phyloP scores from a whole-genome alignment of 2,888 invertebrate genomes.

The Unio pictorum region DNA sequence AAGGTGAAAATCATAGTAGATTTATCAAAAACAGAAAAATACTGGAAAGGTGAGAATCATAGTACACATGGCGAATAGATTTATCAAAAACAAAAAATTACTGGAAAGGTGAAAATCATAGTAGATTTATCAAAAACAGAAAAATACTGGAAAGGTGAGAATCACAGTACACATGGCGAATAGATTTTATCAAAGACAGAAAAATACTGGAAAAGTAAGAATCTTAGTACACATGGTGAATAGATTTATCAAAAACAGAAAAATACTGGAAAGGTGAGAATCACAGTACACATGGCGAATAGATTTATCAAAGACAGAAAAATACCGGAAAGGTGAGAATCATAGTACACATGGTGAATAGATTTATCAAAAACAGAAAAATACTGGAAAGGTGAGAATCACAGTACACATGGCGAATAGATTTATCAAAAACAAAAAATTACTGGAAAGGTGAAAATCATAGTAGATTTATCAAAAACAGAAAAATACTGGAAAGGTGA shows the following conservation, averaged over 20 bases:
- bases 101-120: slow-evolving; percentile 78
- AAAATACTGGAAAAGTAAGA: too few relatives aligned
- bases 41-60: slow-evolving; percentile 79
- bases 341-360: too few relatives aligned
- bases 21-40: slow-evolving; percentile 88
- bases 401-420: too few relatives aligned
- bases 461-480: too few relatives aligned
- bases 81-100: slow-evolving; percentile 89
- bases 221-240: slow-evolving; percentile 82
- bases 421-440: too few relatives aligned
- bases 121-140: slow-evolving; percentile 92
- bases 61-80: slow-evolving; percentile 89
- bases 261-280: slow-evolving; percentile 82
- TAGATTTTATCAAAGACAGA: too few relatives aligned
- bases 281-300: background rate
- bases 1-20: slow-evolving; percentile 73
- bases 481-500: too few relatives aligned
- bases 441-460: too few relatives aligned
- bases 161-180: background rate
- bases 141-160: slow-evolving; percentile 82
- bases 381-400: too few relatives aligned
- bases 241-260: slow-evolving; percentile 92
- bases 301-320: too few relatives aligned
- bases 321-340: too few relatives aligned
- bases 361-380: too few relatives aligned